phyloP scores from a whole-genome alignment of 2,797 vertebrate genomes.

The Acanthis flammea region DNA sequence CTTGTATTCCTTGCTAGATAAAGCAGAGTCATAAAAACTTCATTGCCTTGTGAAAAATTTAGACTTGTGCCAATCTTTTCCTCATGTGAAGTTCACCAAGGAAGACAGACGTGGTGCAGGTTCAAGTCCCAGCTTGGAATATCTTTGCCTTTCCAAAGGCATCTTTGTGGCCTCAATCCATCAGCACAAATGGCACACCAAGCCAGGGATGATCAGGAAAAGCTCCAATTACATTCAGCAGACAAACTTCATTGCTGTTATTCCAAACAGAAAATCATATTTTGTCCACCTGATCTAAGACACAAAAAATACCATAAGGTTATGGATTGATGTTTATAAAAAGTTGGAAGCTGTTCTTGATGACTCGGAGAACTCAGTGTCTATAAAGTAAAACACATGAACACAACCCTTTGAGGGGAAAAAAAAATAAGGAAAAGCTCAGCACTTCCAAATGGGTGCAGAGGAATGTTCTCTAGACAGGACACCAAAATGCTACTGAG shows the following conservation, averaged over 20 bases:
- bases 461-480: not conserved
- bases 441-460: not conserved
- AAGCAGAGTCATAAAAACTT: slow-evolving; percentile 1
- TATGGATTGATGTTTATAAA: not conserved
- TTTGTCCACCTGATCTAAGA: not conserved
- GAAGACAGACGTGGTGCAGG: not conserved
- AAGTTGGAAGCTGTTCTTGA: not conserved
- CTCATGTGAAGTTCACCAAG: not conserved
- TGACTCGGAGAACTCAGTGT: not conserved
- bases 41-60: not conserved
- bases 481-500: slow-evolving; percentile 29
- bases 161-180: not conserved
- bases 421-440: not conserved
- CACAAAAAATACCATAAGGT: not conserved
- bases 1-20: not conserved
- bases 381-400: not conserved
- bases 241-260: slow-evolving; percentile 11
- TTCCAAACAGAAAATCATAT: slow-evolving; percentile 21
- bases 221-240: slow-evolving; percentile 6
- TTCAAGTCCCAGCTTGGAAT: not conserved
- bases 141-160: not conserved
- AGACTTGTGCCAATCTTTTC: not conserved
- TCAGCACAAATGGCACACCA: not conserved
- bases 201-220: not conserved
- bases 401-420: not conserved